Evolutionary conservation across 2,113 vertebrate genomes (phyloP).

Genomic region (Trichechus manatus): DNA sequence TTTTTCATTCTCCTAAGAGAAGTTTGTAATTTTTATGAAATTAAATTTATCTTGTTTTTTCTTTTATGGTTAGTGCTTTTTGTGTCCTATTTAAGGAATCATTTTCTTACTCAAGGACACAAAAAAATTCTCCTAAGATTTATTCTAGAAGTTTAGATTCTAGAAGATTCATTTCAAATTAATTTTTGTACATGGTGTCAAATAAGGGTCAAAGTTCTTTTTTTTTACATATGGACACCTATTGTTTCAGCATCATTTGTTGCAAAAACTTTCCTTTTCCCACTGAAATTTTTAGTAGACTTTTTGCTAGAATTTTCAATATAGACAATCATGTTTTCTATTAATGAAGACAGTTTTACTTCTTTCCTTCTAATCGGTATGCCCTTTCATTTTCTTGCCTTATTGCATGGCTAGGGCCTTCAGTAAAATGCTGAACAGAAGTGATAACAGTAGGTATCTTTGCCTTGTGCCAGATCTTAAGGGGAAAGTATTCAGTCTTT

Average conservation of each 20-base stretch:
- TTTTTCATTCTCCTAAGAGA: not conserved
- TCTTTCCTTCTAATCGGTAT: not conserved
- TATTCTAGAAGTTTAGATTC: not conserved
- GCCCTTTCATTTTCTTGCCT: not conserved
- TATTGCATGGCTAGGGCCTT: not conserved
- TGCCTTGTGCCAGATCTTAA: not conserved
- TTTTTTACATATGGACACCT: not conserved
- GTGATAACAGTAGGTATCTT: not conserved
- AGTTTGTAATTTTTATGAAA: conserved; percentile 26
- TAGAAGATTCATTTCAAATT: conserved; percentile 1
- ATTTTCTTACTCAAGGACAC: not conserved
- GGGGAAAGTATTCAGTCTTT: not conserved
- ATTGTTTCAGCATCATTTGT: not conserved
- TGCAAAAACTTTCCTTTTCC: not conserved
- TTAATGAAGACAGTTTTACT: not conserved
- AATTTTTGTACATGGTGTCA: not conserved
- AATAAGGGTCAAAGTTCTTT: not conserved
- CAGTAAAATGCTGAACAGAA: not conserved
- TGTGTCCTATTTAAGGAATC: not conserved
- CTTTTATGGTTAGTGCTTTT: not conserved
- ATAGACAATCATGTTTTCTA: not conserved
- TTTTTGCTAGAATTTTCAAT: not conserved
- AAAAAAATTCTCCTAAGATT: not conserved
- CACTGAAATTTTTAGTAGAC: not conserved
- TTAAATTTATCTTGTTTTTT: conserved; percentile 7